A percentile compares a stretch with the other conserved stretches of the same genome.
phyloP scores from a whole-genome alignment of 2,113 vertebrate genomes.

The Xiphorhynchus elegans region DNA sequence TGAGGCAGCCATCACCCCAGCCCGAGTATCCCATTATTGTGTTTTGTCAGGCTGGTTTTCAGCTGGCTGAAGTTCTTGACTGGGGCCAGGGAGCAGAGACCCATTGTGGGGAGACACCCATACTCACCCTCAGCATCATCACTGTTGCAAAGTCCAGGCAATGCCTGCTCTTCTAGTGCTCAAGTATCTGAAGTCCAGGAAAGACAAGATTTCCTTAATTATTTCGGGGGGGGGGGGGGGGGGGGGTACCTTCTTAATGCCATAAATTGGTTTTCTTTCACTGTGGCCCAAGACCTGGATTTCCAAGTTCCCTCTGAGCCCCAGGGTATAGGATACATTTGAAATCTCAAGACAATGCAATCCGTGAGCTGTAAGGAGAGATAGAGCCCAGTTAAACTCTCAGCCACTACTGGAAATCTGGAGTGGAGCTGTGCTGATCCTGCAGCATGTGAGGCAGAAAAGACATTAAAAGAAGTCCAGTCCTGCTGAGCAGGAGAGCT shows the following conservation, averaged over 20 bases:
- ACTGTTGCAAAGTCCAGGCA: neutral
- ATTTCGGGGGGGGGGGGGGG: neutral
- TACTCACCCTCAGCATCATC: neutral
- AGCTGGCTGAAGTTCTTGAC: neutral
- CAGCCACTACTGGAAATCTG: neutral
- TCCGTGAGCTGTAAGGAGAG: neutral
- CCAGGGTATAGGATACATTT: neutral
- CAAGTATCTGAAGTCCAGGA: neutral
- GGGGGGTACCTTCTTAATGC: neutral
- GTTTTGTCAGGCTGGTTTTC: neutral
- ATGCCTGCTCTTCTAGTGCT: neutral
- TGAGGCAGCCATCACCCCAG: neutral
- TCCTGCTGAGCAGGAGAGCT: neutral
- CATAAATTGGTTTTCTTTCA: neutral
- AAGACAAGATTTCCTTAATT: neutral
- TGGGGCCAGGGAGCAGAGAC: neutral
- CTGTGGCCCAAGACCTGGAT: neutral
- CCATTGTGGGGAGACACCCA: rapidly evolving
- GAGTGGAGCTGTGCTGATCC: neutral
- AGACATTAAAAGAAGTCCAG: neutral
- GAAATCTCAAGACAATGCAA: neutral
- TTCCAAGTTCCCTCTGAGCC: neutral
- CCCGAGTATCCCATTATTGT: neutral
- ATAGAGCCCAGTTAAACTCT: neutral
- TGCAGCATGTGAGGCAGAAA: neutral